Evolutionary conservation across 2,797 vertebrate genomes (phyloP).

Genomic region (Lagothrix lagotricha): DNA sequence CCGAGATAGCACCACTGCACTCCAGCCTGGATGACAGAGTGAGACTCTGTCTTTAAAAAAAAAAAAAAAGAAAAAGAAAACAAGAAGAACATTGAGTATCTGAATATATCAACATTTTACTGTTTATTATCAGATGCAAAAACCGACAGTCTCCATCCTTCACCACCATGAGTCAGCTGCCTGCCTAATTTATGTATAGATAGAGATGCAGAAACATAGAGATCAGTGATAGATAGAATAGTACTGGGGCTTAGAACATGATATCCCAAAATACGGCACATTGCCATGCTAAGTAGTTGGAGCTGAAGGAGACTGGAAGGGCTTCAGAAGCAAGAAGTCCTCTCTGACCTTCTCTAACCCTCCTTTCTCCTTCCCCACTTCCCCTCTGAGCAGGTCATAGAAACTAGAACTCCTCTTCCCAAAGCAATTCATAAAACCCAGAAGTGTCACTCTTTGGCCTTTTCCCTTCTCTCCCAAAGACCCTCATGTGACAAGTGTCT

Average conservation of each 20-base stretch:
- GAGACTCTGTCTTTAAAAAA: no score
- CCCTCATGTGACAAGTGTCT: neutral
- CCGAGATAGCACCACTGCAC: no score
- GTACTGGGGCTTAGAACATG: neutral
- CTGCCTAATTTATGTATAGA: neutral
- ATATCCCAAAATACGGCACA: neutral
- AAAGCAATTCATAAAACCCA: neutral
- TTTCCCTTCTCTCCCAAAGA: neutral
- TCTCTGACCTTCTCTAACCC: neutral
- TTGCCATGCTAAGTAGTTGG: neutral
- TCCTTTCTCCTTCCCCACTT: neutral
- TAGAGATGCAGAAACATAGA: neutral
- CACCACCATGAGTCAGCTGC: neutral
- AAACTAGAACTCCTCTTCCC: neutral
- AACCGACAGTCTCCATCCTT: neutral
- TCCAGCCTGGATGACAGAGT: no score
- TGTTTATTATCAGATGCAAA: neutral
- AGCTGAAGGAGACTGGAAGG: neutral
- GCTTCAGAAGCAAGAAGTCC: neutral
- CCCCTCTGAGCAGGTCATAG: neutral
- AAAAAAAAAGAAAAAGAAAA: no score
- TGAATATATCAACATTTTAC: neutral
- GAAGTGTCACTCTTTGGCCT: neutral
- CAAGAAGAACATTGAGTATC: neutral
- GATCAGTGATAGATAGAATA: neutral